These are phyloP conservation scores for Punctoribates punctum DNA, from an alignment of 2,888 invertebrate genomes.

Conservation along the genomic window DNA sequence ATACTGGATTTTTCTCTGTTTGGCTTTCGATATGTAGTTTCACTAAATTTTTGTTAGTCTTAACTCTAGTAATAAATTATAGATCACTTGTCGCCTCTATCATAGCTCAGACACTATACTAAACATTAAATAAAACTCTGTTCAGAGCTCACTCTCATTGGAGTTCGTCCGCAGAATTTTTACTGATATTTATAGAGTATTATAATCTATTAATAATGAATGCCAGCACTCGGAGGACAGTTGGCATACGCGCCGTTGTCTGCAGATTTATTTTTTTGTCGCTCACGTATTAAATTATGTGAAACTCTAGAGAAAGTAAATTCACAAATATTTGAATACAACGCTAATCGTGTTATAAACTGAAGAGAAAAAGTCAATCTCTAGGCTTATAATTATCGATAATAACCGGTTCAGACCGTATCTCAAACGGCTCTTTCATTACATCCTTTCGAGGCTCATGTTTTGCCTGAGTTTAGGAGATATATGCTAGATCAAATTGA, in stretches of 20 bases:
- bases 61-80: conserved; percentile 20
- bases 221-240: no score
- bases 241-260: no score
- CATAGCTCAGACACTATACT: background rate
- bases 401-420: background rate
- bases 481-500: background rate
- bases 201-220: conserved; percentile 10
- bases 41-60: conserved; percentile 13
- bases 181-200: conserved; percentile 21
- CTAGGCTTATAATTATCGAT: background rate
- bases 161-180: conserved; percentile 13
- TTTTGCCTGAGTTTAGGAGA: background rate
- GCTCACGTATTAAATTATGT: no score
- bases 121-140: background rate
- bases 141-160: background rate
- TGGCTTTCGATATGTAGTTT: background rate
- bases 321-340: no score
- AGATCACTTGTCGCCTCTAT: conserved; percentile 1
- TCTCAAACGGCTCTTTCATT: background rate
- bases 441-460: background rate
- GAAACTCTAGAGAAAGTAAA: no score
- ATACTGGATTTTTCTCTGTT: background rate
- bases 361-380: background rate
- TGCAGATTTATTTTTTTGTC: no score
- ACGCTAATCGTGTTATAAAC: background rate